Evolutionary conservation across 2,797 vertebrate species (phyloP).

Genomic region (Amazona ochrocephala): DNA sequence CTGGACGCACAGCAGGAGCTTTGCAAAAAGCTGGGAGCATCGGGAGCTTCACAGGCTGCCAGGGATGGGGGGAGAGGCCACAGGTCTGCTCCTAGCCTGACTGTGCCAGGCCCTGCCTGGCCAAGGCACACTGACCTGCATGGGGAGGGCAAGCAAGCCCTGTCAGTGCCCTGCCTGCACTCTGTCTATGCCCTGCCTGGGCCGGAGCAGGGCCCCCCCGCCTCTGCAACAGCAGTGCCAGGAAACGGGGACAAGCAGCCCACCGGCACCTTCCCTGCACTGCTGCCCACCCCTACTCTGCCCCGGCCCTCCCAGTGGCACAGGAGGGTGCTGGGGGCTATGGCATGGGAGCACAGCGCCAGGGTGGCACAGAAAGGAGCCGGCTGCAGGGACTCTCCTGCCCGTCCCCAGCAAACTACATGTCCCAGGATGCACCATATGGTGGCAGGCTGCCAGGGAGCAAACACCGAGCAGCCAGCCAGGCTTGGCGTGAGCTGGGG

Average conservation of each 20-base stretch:
- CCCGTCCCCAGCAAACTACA: not conserved
- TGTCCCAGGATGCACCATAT: not conserved
- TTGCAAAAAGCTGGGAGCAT: not conserved
- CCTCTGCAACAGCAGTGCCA: not conserved
- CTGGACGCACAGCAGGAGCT: rapidly evolving
- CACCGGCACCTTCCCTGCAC: not conserved
- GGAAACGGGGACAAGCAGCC: not conserved
- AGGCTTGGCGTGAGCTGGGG: not conserved
- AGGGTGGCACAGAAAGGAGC: rapidly evolving
- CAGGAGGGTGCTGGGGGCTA: not conserved
- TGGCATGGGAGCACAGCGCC: rapidly evolving
- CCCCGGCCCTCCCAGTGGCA: not conserved
- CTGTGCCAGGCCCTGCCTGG: not conserved
- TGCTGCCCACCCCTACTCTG: too few relatives aligned
- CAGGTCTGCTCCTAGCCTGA: not conserved
- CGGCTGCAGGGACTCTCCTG: not conserved
- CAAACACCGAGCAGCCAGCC: not conserved
- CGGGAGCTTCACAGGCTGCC: too few relatives aligned
- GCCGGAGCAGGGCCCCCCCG: not conserved
- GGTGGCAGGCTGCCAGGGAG: not conserved
- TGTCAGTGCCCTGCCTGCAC: not conserved
- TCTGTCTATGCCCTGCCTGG: not conserved
- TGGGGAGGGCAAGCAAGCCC: too few relatives aligned
- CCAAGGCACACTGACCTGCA: not conserved
- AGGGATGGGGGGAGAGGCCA: not conserved